Base-by-base conservation (phyloP, 2,113 vertebrate species). In the Rhombomys opimus region DNA sequence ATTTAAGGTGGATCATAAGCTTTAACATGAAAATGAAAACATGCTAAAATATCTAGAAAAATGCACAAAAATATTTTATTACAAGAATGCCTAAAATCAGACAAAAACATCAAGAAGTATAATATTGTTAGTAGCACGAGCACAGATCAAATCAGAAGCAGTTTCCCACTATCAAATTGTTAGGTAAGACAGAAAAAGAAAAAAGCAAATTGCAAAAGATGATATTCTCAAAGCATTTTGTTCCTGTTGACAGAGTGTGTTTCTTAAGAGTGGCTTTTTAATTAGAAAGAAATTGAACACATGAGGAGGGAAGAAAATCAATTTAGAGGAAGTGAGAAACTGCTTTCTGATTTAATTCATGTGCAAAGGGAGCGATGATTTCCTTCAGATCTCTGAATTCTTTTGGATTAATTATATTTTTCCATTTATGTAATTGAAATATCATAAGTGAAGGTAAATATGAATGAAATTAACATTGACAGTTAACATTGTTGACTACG, bases 391-490 rank as follows among this genome's bases (percentile, higher is more conserved):
- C 88, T 78, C 38, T 32, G 52, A 75, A 73, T 32, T 91, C 46
- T 80, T 88, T 91, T 75, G 50, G 27, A 25, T 22, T 84, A 84
- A 93, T 90, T 96, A n/a, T 17, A 81, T 95, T 59, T 96, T 86
- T 52, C 50, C 82, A 75, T 59, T 84, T 80, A 35, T 9, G 0
- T 54, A 82, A 91, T 25, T 93, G 91, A 93, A 95, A 78, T 67
- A 68, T 38, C 46, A 20, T 73, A 92, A 75, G 50, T 27, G 50
- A 61, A 91, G 59, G 92, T 50, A 72, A 95, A 50, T 57, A 54
- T 15, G 54, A 57, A 20, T 32, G 50, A 75, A 78, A 73, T 35
- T 20, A 85, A 38, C 9, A 13, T 46, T 50, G 65, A 70, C 54
- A n/a, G 18, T n/a, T n/a, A n/a, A n/a, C n/a, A n/a, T n/a, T n/a